Conservation (phyloP, 2,888 invertebrate species). For the Brassicogethes aeneus region DNA sequence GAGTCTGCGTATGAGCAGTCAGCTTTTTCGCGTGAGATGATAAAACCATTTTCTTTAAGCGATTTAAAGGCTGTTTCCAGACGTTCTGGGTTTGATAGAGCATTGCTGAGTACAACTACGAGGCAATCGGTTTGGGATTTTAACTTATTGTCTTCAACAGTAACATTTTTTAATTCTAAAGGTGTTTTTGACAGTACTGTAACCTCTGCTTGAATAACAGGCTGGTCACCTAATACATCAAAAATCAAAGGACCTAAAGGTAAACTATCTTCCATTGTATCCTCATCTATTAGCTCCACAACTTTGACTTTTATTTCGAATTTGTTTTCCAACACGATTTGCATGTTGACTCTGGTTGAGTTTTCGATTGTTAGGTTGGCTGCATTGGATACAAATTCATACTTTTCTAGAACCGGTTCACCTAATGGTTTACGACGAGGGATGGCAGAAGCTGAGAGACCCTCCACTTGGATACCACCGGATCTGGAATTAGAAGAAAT, state of each 20-base stretch:
- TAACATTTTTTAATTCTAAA: constrained; percentile 43
- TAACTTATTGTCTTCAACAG: constrained; percentile 54
- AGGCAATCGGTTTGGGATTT: constrained; percentile 26
- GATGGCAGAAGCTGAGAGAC: constrained; percentile 68
- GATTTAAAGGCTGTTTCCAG: constrained; percentile 10
- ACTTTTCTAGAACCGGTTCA: constrained; percentile 67
- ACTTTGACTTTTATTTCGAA: constrained; percentile 47
- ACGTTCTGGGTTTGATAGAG: constrained; percentile 33
- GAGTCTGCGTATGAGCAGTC: neutral
- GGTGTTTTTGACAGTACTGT: constrained; percentile 37
- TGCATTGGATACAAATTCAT: constrained; percentile 59
- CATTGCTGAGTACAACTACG: constrained; percentile 29
- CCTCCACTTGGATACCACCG: constrained; percentile 70
- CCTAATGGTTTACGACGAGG: constrained; percentile 58
- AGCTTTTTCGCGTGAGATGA: constrained; percentile 50
- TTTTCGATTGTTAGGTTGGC: constrained; percentile 19
- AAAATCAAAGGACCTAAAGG: constrained; percentile 48
- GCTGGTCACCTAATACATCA: constrained; percentile 56
- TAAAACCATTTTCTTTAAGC: constrained; percentile 48
- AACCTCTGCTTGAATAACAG: constrained; percentile 59
- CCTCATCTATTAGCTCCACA: constrained; percentile 40
- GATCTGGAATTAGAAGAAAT: constrained; percentile 41
- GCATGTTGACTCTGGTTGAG: constrained; percentile 53
- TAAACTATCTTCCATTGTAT: constrained; percentile 28
- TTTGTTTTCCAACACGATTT: constrained; percentile 67